Evolutionary conservation across 1,140 invertebrate species (phyloP), one percentile per base, ranked within the genome.

Genomic region (Dermatophagoides farinae): DNA sequence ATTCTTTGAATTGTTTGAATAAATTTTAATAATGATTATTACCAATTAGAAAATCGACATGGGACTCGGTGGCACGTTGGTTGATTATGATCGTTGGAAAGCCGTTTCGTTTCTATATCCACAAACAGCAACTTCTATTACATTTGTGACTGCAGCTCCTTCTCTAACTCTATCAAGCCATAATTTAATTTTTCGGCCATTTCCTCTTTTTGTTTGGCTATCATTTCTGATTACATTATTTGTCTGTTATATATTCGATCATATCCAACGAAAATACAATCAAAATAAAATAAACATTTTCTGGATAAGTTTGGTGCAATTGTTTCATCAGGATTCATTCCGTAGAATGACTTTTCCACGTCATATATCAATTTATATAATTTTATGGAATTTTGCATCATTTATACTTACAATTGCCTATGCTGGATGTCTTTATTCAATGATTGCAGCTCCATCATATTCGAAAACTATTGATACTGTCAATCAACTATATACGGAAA

Each of bases 401-500:
- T 58, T 61, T 47, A 31, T 61, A 1, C 52, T 61, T 12, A 61
- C 60, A 1, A 37, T 58, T 1, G 37, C 5, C 39, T 61, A 61
- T 38, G 52, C 55, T 47, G 57, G 60, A 8, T 58, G 58, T 61
- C 60, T 61, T 8, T 55, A 20, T 37, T 61, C 60, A 20, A 1
- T 61, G 16, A 61, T 61, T 12, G 37, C 60, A 18, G n/a, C 62
- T 8, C 60, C 60, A 39, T 16, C n/a, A 6, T 11, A 47, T 18
- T 23, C 22, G 2, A 61, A 61, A 37, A 37, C 60, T 22, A 44
- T 61, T 31, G 55, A 61, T 40, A 61, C 60, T n/a, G 12, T 61
- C 8, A 4, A 1, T 23, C 18, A 61, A 38, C 31, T 61, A 9
- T 16, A 22, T 14, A 1, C 10, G 1, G 60, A 61, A n/a, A 2